Base-by-base conservation (phyloP, 2,888 invertebrate genomes). In the Drosophila flavopinicola region DNA sequence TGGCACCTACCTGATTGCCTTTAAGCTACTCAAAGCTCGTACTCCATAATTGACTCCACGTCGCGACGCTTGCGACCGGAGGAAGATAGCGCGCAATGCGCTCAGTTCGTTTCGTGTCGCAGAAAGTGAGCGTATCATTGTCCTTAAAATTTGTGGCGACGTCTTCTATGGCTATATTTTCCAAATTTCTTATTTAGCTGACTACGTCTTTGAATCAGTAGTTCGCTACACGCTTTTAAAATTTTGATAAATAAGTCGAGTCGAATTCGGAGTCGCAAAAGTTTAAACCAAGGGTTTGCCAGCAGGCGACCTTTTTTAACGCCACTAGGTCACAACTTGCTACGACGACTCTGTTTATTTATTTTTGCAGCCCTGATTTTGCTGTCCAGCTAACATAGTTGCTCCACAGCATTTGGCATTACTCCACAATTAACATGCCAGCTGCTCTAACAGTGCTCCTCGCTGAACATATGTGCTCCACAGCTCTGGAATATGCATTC, bases 111-210 rank as follows among this genome's bases (percentile, higher is more conserved):
- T 94, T 92, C 95, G 94, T 91, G 93, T 92, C 87, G 93, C 91
- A 88, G 93, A 92, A 87, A 95, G 93, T 91, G 94, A 94, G 92
- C 95, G 94, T 92, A 96, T 93, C 95, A 96, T 95, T 91, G 32
- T 79, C 47, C 24, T 63, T 39, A 1, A 13, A 6, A 11, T 39
- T 17, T 29, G 5, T 35, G 20, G 49, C 37, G 38, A 51, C 45
- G 47, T 52, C 63, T 49, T 15, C 13, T 25, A 51, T 39, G 41
- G 42, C 11, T 38, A 17, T 11, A 11, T 3, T 44, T 24, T 24
- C 38, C 9, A n/a, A 24, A 3, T 20, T 23, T 15, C 7, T 13
- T 41, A 6, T 25, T 11, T 20, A 2, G 25, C 29, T 25, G n/a
- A 1, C 17, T 29, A 24, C 27, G 35, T 17, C 6, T 32, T 33